These are phyloP conservation scores for Hippopotamus amphibius DNA, from an alignment of 2,113 vertebrate species.

Conservation along the genomic window DNA sequence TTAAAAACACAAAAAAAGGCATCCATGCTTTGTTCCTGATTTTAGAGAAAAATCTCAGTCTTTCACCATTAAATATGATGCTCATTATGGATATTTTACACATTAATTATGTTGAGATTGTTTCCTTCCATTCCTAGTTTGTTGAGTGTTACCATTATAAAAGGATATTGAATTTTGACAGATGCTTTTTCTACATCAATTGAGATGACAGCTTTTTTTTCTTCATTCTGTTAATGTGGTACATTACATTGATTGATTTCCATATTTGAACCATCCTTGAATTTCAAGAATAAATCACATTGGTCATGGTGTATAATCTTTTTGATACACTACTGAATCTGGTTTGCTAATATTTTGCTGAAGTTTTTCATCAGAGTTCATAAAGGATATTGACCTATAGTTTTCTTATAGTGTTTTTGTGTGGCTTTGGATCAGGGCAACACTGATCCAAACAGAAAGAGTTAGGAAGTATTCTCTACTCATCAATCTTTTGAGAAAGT, in stretches of 20 bases:
- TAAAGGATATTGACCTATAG: not conserved
- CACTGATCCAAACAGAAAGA: not conserved
- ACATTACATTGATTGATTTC: not conserved
- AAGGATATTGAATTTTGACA: not conserved
- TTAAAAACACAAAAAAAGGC: too few relatives aligned
- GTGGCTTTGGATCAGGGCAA: not conserved
- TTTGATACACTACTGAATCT: not conserved
- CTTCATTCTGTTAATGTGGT: too few relatives aligned
- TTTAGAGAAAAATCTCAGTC: not conserved
- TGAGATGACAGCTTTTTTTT: too few relatives aligned
- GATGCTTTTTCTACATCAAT: not conserved
- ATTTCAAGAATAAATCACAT: not conserved
- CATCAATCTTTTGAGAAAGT: too few relatives aligned
- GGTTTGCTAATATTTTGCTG: not conserved
- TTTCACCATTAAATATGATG: not conserved
- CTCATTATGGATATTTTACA: not conserved
- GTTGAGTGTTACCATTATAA: not conserved
- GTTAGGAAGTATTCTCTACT: not conserved
- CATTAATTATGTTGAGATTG: not conserved
- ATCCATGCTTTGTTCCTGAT: not conserved
- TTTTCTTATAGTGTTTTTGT: not conserved
- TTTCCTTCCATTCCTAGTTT: not conserved
- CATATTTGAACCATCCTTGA: not conserved
- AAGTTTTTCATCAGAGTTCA: not conserved
- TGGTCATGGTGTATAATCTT: not conserved